phyloP scores from a whole-genome alignment of 2,797 vertebrate species.

The Molossus molossus region DNA sequence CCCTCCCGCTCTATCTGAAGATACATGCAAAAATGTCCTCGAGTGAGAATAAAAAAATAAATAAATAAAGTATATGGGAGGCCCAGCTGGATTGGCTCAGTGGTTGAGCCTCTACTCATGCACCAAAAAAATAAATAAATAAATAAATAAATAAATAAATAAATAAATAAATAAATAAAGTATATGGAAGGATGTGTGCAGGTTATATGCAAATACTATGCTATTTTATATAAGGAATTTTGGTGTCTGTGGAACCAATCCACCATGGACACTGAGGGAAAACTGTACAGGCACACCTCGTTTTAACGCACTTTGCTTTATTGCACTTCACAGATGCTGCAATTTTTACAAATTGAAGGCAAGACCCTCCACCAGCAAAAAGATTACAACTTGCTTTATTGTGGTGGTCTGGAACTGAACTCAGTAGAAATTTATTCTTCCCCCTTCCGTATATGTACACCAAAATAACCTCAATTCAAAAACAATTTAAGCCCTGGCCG shows the following conservation, averaged over 20 bases:
- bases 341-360: neutral
- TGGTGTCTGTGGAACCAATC: neutral
- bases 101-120: too few species aligned
- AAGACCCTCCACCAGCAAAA: neutral
- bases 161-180: too few species aligned
- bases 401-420: neutral
- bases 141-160: too few species aligned
- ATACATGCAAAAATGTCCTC: too few species aligned
- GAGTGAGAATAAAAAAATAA: too few species aligned
- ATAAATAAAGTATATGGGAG: neutral
- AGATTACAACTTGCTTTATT: neutral
- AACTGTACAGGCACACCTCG: neutral
- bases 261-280: neutral
- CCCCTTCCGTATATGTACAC: neutral
- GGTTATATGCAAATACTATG: neutral
- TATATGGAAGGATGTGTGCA: neutral
- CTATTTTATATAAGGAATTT: neutral
- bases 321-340: neutral
- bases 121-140: too few species aligned
- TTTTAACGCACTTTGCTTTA: neutral
- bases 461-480: slow-evolving; percentile 20
- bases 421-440: neutral
- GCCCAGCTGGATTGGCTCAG: too few species aligned
- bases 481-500: neutral
- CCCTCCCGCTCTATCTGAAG: too few species aligned